phyloP scores from a whole-genome alignment of 2,888 invertebrate genomes.

The Ernsta delagoae region DNA sequence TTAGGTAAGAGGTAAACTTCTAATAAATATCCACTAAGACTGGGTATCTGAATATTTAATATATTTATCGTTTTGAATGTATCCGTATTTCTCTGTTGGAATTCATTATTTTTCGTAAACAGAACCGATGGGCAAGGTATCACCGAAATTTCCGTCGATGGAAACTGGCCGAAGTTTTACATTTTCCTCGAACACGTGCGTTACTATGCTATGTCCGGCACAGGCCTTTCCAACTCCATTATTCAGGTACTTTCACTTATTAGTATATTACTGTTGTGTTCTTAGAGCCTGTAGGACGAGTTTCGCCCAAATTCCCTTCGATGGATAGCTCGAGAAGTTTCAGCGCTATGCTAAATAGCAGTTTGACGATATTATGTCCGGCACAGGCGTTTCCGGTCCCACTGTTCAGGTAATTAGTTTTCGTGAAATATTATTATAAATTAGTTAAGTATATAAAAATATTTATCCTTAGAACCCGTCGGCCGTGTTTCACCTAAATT shows the following conservation, averaged over 20 bases:
- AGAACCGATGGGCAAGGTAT: conserved; percentile 93
- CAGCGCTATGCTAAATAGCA: conserved; percentile 76
- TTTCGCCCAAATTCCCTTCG: conserved; percentile 86
- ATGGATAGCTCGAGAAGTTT: conserved; percentile 87
- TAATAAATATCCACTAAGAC: no score
- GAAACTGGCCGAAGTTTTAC: conserved; percentile 81
- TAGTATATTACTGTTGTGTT: conserved; percentile 54
- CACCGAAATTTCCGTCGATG: conserved; percentile 86
- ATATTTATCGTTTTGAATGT: background rate
- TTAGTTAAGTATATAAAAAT: conserved; percentile 30
- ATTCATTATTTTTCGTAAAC: conserved; percentile 52
- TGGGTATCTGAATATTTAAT: background rate
- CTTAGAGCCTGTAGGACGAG: conserved; percentile 87
- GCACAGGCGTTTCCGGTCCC: conserved; percentile 88
- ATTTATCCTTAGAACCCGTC: conserved; percentile 85
- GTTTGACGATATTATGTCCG: conserved; percentile 88
- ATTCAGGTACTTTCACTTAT: conserved; percentile 86
- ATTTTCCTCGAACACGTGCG: conserved; percentile 74
- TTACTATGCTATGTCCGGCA: conserved; percentile 88
- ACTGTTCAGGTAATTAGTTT: conserved; percentile 85
- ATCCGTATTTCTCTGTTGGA: background rate
- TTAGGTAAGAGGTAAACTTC: conserved; percentile 83
- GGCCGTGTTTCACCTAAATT: conserved; percentile 88
- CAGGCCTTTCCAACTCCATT: conserved; percentile 90
- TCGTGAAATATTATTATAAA: no score